Base-by-base conservation (phyloP, 2,797 vertebrate species). In the Diceros bicornis region DNA sequence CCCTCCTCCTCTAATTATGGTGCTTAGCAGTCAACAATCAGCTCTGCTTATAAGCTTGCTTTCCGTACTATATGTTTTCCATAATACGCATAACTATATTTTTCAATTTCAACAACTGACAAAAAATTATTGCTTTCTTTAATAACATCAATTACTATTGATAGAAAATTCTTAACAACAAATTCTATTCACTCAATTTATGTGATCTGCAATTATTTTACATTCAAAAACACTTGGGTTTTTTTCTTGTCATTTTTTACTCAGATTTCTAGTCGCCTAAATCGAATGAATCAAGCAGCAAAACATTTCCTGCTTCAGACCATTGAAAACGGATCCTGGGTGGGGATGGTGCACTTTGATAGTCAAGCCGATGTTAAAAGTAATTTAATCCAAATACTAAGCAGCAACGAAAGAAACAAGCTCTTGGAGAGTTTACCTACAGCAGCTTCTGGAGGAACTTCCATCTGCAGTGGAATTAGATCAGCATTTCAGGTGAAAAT, bases 331-430 rank as follows among this genome's bases (percentile, higher is more conserved):
- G 75, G 75, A 52, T 95, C 98, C 94, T 85, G 66, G 97, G 98
- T 98, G 96, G 99, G 98, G 62, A 98, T 99, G 91, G 98, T 99
- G 25, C 95, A 90, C 2, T 99, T 99, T 91, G 0, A 55, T 0
- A 21, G 0, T 44, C 0, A 0, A 0, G 98, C 98, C 55, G 0
- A 0, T 2, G 14, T 87, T 57, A 0, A 6, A 77, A 91, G 75
- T 50, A 0, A 1, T 0, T 57, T 99, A 62, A 95, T 88, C 93
- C 92, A 97, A 96, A 98, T 99, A 88, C 79, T 44, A 23, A 79
- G 47, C 57, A 69, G 83, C 0, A 4, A 23, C 0, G 77, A 95
- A 34, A 97, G 98, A 78, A 41, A 94, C 4, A 1, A 7, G 2
- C 98, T 99, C 11, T 2, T 97, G 37, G 0, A 2, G 0, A 3